Evolutionary conservation across 2,888 invertebrate species (phyloP), one percentile per base, ranked within the genome.

Genomic region (Crioceris asparagi): DNA sequence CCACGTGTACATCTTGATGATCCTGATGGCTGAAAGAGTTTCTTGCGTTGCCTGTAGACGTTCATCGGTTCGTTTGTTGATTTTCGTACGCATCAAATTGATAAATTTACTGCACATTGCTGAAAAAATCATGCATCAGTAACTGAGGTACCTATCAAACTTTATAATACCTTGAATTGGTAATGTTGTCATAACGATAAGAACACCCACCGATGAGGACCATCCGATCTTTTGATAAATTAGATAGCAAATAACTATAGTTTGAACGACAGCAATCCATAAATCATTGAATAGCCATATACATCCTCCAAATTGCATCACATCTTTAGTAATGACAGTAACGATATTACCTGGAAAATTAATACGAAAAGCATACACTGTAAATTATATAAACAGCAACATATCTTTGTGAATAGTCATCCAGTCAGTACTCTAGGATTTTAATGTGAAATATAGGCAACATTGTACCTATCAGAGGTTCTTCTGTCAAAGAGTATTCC

Each of bases 241-340:
- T 41, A 93, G 75, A 59, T 77, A 81, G 4, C 85, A 79, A 42
- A 88, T 78, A 45, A 88, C 74, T 33, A 82, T 61, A 1, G 88
- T 82, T 53, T 91, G 84, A 11, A 90, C 56, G 0, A 91, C 85
- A 1, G 90, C 91, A 40, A 92, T 80, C 88, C 92, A 90, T 14
- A 92, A 68, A 60, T 90, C 93, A 64, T 92, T 92, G 8, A 91
- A 64, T 58, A 91, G 88, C 50, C 86, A 76, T 21, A 88, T 72
- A 4, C 85, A 83, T 54, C 83, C 73, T 61, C 94, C 93, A 60
- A 94, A 90, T 36, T 90, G 75, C 49, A 80, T 80, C 44, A 93
- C 85, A 61, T 96, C 96, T 59, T 92, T 96, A 2, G 92, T 87
- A 38, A 96, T 70, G 10, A 93, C 72, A 55, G 93, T 93, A 23